These are phyloP conservation scores for Telmatochromis bifrenatus DNA, from an alignment of 2,113 vertebrate species.

Conservation along the genomic window DNA sequence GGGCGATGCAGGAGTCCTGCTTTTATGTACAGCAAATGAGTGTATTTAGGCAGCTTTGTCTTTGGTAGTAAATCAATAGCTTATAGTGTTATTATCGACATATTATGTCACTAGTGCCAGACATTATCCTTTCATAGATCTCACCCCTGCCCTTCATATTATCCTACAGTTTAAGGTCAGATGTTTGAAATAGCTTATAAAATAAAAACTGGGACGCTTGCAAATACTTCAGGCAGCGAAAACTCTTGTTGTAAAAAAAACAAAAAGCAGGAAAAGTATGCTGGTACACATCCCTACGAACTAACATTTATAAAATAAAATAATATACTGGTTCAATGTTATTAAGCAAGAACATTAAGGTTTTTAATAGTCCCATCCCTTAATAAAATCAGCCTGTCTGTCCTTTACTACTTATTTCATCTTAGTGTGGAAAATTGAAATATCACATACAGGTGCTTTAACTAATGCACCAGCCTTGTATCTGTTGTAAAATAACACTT, in stretches of 20 bases:
- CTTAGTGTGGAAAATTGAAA: constrained; percentile 12
- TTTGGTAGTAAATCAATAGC: constrained; percentile 21
- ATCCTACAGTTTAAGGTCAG: neutral
- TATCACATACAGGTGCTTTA: neutral
- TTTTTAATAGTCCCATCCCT: neutral
- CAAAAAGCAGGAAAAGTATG: neutral
- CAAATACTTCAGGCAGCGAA: neutral
- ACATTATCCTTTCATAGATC: neutral
- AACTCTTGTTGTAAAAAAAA: neutral
- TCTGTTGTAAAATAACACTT: neutral
- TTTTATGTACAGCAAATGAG: neutral
- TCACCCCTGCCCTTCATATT: neutral
- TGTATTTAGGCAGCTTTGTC: neutral
- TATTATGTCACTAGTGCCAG: neutral
- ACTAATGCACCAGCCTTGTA: neutral
- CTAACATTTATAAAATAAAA: constrained; percentile 16
- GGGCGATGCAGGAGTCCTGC: neutral
- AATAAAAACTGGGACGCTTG: neutral
- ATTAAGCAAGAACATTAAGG: neutral
- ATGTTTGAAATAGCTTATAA: neutral
- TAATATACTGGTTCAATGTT: neutral
- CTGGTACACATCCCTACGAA: neutral
- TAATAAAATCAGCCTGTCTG: neutral
- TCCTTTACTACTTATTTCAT: neutral
- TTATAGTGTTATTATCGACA: constrained; percentile 16